phyloP scores from a whole-genome alignment of 2,797 vertebrate species.

The Leptatherina wallacei region DNA sequence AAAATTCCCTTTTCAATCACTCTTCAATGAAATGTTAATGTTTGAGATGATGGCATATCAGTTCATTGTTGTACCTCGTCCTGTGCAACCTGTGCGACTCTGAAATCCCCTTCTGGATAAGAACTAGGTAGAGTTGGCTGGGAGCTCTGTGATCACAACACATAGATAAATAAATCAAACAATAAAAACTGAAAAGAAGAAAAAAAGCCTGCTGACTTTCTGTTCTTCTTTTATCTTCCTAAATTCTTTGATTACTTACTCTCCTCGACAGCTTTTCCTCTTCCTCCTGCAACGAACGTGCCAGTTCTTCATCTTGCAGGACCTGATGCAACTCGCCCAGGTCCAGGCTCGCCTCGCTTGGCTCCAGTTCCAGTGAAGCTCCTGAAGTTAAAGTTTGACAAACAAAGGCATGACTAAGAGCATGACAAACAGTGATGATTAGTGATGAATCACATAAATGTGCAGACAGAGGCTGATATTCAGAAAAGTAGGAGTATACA shows the following conservation, averaged over 20 bases:
- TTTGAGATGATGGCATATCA: neutral
- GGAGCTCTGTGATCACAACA: constrained; percentile 55
- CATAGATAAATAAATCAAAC: neutral
- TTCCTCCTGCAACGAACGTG: constrained; percentile 81
- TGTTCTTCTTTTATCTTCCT: neutral
- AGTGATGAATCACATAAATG: constrained; percentile 17
- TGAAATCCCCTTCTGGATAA: constrained; percentile 78
- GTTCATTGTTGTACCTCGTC: constrained; percentile 75
- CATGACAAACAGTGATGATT: neutral
- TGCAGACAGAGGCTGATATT: neutral
- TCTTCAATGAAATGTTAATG: neutral
- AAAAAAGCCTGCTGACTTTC: neutral
- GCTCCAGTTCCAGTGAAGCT: constrained; percentile 21
- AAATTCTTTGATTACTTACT: constrained; percentile 35
- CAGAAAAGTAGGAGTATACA: constrained; percentile 44
- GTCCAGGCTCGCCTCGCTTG: constrained; percentile 59
- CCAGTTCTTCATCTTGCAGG: constrained; percentile 82
- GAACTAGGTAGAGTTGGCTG: constrained; percentile 26
- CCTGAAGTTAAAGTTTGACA: constrained; percentile 43
- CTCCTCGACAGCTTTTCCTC: constrained; percentile 63
- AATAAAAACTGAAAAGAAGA: neutral
- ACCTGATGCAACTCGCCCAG: constrained; percentile 81
- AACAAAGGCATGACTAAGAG: neutral
- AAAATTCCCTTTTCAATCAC: neutral
- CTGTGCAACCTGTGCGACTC: constrained; percentile 85